Conservation (phyloP, 2,113 vertebrate species). For the Tenebrosternarchus preto region DNA sequence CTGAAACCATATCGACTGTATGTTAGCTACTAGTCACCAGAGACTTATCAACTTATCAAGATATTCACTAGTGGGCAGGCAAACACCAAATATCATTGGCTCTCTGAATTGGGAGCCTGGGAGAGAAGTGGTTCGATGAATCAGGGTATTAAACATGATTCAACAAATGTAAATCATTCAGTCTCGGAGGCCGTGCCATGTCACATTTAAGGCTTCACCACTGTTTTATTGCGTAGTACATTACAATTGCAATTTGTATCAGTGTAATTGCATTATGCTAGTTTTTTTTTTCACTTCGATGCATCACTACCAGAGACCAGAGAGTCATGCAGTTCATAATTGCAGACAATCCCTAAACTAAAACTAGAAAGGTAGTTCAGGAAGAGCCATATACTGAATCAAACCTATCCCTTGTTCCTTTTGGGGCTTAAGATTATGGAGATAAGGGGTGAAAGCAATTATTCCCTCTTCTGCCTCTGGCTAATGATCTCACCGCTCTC, state of each 20-base stretch:
- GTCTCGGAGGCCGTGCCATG: no score
- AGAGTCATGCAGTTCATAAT: background rate
- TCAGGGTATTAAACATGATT: no score
- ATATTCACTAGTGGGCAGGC: background rate
- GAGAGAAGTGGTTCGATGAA: no score
- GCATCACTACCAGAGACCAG: no score
- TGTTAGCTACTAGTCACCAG: background rate
- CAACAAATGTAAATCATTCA: no score
- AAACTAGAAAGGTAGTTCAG: background rate
- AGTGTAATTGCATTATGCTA: no score
- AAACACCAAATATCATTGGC: no score
- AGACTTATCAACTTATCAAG: background rate
- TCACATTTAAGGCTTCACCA: no score
- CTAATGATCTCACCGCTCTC: background rate
- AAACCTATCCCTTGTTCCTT: background rate
- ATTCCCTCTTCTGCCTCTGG: background rate
- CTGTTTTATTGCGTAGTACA: no score
- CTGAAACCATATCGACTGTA: background rate
- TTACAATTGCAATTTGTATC: no score
- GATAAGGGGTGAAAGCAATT: background rate
- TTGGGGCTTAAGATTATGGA: background rate
- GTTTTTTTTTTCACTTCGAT: no score
- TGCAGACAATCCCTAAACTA: background rate
- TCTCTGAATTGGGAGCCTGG: no score
- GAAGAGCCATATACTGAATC: background rate